A percentile compares a stretch with the other conserved stretches of the same genome.
These are phyloP conservation scores for Rhyacophila brunnea DNA, from an alignment of 1,140 invertebrate genomes.

Conservation along the genomic window DNA sequence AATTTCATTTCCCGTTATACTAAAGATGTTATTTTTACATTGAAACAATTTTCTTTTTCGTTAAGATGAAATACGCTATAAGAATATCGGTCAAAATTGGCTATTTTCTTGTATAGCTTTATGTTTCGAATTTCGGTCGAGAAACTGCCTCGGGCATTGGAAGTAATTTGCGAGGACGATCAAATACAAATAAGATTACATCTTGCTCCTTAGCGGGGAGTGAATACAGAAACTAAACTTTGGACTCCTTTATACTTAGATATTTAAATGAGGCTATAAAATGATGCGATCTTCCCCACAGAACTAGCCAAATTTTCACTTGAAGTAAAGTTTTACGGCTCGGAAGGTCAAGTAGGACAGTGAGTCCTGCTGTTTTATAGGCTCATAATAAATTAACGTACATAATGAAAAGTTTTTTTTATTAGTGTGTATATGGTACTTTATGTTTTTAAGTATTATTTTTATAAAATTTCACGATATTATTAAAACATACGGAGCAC, in stretches of 20 bases:
- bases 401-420: too few relatives aligned
- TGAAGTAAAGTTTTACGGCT: too few relatives aligned
- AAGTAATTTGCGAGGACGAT: slow-evolving; percentile 32
- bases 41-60: neutral
- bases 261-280: slow-evolving; percentile 16
- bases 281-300: neutral
- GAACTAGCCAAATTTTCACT: too few relatives aligned
- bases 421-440: too few relatives aligned
- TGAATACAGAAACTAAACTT: neutral
- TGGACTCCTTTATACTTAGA: neutral
- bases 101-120: slow-evolving; percentile 29
- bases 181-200: slow-evolving; percentile 33
- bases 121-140: slow-evolving; percentile 27
- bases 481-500: too few relatives aligned
- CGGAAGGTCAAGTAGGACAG: too few relatives aligned
- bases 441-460: too few relatives aligned
- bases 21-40: too few relatives aligned
- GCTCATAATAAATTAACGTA: too few relatives aligned
- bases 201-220: neutral
- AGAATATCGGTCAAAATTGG: slow-evolving; percentile 29
- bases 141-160: slow-evolving; percentile 8
- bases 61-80: slow-evolving; percentile 12
- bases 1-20: too few relatives aligned
- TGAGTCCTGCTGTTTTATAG: too few relatives aligned
- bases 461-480: too few relatives aligned